Conservation (phyloP, 2,113 vertebrate genomes). For the Nematolebias whitei region DNA sequence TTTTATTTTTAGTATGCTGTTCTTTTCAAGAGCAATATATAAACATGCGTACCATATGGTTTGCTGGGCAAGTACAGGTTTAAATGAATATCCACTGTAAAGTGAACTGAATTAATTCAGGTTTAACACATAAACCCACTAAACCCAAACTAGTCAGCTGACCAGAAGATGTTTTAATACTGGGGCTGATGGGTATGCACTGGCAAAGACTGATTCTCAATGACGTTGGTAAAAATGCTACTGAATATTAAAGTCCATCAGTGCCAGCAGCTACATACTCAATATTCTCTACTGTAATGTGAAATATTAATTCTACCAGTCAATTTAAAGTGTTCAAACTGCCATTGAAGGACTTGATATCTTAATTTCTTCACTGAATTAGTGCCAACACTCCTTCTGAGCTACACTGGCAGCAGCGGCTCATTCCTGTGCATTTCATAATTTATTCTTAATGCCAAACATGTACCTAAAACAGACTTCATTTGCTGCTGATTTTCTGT, state of each 20-base stretch:
- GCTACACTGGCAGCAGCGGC: conserved; percentile 16
- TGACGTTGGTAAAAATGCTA: conserved; percentile 9
- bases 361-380: conserved; percentile 38
- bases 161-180: neutral
- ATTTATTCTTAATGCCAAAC: conserved; percentile 23
- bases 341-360: conserved; percentile 22
- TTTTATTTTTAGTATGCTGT: no score
- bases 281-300: conserved; percentile 10
- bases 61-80: no score
- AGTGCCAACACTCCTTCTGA: conserved; percentile 28
- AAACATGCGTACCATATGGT: no score
- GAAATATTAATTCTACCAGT: conserved; percentile 27
- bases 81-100: neutral
- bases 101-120: neutral
- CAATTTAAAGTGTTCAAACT: conserved; percentile 26
- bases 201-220: neutral
- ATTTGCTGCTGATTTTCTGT: conserved; percentile 17
- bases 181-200: neutral
- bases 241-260: conserved; percentile 7
- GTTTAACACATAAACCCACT: neutral
- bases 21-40: no score
- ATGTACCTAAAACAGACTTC: conserved; percentile 4
- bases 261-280: neutral
- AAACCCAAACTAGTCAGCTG: neutral
- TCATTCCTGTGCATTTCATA: conserved; percentile 34